Conservation (phyloP, 2,797 vertebrate species). For the Miichthys miiuy region DNA sequence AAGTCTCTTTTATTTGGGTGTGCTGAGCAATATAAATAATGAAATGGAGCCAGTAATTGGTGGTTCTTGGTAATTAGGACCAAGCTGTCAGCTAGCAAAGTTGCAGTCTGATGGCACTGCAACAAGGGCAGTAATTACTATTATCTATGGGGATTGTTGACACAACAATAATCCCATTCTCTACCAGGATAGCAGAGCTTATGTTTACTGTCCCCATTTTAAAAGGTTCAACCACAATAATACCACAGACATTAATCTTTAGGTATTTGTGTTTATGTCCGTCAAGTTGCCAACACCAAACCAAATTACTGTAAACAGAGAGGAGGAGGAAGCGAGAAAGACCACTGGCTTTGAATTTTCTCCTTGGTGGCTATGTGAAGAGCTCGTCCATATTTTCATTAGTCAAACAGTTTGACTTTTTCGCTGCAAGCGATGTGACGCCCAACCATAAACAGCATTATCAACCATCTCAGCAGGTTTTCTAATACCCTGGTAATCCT, state of each 20-base stretch:
- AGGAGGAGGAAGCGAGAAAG: constrained; percentile 23
- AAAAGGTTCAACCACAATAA: constrained; percentile 49
- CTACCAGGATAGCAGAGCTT: constrained; percentile 66
- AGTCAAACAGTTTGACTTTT: constrained; percentile 82
- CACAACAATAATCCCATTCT: constrained; percentile 81
- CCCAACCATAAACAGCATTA: constrained; percentile 81
- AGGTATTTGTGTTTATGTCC: constrained; percentile 47
- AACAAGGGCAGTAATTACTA: constrained; percentile 83
- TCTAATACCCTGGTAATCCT: constrained; percentile 86
- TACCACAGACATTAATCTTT: constrained; percentile 53
- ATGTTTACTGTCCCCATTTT: constrained; percentile 65
- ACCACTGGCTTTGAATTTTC: constrained; percentile 64
- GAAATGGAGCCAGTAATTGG: constrained; percentile 85
- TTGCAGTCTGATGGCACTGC: constrained; percentile 78
- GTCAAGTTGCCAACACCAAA: constrained; percentile 35
- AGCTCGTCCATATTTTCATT: constrained; percentile 82
- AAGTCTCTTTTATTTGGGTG: constrained; percentile 82
- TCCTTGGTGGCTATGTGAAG: constrained; percentile 58
- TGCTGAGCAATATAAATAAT: constrained; percentile 85
- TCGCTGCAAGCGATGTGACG: constrained; percentile 59
- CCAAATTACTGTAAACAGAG: not conserved
- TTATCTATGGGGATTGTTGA: constrained; percentile 85
- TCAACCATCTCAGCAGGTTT: constrained; percentile 85
- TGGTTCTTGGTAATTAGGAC: constrained; percentile 87
- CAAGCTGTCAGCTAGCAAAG: constrained; percentile 83